Base-by-base conservation (phyloP, 2,797 vertebrate species). In the Crocodylus rhombifer region DNA sequence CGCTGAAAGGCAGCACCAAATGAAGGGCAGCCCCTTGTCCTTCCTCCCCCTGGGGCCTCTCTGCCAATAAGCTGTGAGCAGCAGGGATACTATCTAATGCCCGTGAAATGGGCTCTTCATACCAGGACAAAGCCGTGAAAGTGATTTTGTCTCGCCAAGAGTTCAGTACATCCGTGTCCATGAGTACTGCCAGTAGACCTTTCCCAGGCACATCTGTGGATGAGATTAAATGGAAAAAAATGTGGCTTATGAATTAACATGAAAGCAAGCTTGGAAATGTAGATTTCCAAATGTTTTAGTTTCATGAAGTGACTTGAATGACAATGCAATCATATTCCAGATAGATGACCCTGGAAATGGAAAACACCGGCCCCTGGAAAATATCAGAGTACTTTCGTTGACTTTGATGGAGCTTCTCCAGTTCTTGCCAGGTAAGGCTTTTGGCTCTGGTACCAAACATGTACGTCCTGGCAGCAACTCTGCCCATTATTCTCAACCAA, bases 211-310 rank as follows among this genome's bases (percentile, higher is more conserved):
- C 10, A 74, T 13, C 26, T 28, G 8, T 3, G 14, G 12, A 11
- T 5, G 7, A 30, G 67, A 23, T 0, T 1, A 88, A 79, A 81
- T 5, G 12, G 2, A 77, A 80, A 33, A 0, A 0, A 17, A 2
- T 2, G 42, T 2, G 12, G 2, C 26, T 62, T 56, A 42, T 58
- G 55, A 55, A 65, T 14, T 26, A 30, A 5, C 69, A 76, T n/a
- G 14, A 1, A 84, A 81, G 3, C 2, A 82, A 80, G 76, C 5
- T 14, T 74, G 8, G 6, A 81, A 23, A 15, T 42, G 2, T 85
- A 36, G 4, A 1, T 85, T 88, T 82, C 80, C 64, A 69, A 28
- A 0, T 2, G 2, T 55, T 78, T 90, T 84, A 79, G 93, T 2
- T 26, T 89, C 10, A 14, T 64, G 55, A 1, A 0, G 0, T 26